Evolutionary conservation across 1,140 invertebrate genomes (phyloP).

Genomic region (Pentalonia nigronervosa): DNA sequence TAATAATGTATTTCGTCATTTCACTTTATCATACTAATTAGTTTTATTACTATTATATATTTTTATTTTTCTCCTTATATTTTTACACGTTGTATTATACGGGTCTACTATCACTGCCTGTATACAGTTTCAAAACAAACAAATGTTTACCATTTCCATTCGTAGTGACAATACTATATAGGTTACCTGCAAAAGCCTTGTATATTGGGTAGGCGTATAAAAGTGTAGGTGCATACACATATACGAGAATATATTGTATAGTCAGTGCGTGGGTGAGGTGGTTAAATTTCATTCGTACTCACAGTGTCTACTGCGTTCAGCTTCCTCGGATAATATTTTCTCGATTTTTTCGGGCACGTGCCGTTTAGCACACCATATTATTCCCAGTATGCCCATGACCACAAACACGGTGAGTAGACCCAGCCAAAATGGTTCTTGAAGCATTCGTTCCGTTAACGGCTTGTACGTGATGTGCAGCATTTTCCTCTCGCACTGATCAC

Average conservation of each 20-base stretch:
- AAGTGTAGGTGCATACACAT: not conserved
- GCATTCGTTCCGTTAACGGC: slow-evolving; percentile 76
- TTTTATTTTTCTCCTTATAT: not conserved
- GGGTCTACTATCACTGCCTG: not conserved
- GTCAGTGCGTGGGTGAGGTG: not conserved
- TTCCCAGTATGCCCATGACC: slow-evolving; percentile 75
- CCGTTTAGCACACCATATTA: slow-evolving; percentile 80
- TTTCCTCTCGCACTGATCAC: slow-evolving; percentile 69
- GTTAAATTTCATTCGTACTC: slow-evolving; percentile 36
- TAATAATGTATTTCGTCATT: not conserved
- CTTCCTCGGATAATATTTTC: slow-evolving; percentile 80
- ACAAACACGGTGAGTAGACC: slow-evolving; percentile 80
- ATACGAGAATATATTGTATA: not conserved
- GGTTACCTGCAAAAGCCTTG: not conserved
- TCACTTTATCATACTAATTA: not conserved
- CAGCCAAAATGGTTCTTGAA: slow-evolving; percentile 84
- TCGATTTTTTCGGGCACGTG: slow-evolving; percentile 85
- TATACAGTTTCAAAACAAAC: not conserved
- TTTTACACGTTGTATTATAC: not conserved
- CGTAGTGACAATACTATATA: not conserved
- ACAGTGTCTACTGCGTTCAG: slow-evolving; percentile 70
- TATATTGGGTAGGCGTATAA: not conserved
- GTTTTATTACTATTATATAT: not conserved
- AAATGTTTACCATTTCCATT: not conserved
- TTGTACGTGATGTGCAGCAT: slow-evolving; percentile 74